Evolutionary conservation across 2,113 vertebrate species (phyloP).

Genomic region (Eidolon helvum): DNA sequence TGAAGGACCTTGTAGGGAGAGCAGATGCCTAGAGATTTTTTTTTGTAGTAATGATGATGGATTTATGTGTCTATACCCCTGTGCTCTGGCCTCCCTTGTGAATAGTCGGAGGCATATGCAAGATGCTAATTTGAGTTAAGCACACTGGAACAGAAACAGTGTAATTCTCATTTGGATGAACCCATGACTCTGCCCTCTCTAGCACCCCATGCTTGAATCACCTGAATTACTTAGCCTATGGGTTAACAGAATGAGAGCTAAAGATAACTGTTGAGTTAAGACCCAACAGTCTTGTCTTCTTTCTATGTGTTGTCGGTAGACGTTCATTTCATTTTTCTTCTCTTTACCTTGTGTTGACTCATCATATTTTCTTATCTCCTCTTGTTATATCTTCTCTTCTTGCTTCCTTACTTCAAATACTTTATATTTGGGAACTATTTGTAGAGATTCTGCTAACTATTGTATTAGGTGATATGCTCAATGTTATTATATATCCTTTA

Average conservation of each 20-base stretch:
- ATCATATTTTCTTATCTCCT: background rate
- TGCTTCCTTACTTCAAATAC: background rate
- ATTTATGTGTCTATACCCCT: background rate
- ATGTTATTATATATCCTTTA: background rate
- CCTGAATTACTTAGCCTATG: background rate
- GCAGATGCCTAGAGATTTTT: background rate
- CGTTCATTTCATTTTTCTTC: background rate
- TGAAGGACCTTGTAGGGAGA: background rate
- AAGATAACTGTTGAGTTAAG: background rate
- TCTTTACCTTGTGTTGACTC: background rate
- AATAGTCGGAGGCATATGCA: background rate
- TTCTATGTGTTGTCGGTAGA: background rate
- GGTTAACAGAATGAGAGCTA: background rate
- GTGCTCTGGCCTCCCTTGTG: background rate
- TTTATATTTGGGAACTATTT: background rate
- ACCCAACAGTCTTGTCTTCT: background rate
- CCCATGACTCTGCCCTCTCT: background rate
- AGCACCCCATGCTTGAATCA: background rate
- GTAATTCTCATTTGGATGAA: background rate
- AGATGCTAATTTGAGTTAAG: slow-evolving; percentile 35
- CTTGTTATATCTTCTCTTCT: background rate
- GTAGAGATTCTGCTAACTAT: background rate
- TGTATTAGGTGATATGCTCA: background rate
- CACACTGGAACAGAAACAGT: background rate
- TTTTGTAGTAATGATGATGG: background rate